phyloP scores from a whole-genome alignment of 2,888 invertebrate species.

The Aphodius granarius region DNA sequence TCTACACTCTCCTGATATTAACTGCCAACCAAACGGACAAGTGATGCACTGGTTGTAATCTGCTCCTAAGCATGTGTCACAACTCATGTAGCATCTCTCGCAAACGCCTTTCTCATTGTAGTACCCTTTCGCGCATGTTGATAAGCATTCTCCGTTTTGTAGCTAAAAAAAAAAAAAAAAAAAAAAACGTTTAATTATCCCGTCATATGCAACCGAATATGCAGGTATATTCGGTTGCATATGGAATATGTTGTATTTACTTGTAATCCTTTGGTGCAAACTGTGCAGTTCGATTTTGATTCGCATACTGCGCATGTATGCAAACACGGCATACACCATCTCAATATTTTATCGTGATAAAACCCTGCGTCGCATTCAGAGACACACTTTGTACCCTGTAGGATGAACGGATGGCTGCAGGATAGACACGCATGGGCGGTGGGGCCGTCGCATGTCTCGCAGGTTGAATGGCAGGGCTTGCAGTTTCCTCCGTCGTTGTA shows the following conservation, averaged over 20 bases:
- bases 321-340: constrained; percentile 72
- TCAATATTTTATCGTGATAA: constrained; percentile 70
- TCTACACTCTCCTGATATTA: constrained; percentile 82
- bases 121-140: constrained; percentile 79
- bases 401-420: constrained; percentile 71
- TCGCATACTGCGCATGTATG: constrained; percentile 79
- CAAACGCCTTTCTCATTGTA: constrained; percentile 85
- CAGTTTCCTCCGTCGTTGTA: constrained; percentile 74
- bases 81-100: constrained; percentile 81
- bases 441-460: constrained; percentile 79
- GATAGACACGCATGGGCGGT: constrained; percentile 73
- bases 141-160: constrained; percentile 81
- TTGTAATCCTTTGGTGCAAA: constrained; percentile 74
- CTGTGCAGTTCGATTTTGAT: constrained; percentile 78
- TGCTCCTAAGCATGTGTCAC: constrained; percentile 84
- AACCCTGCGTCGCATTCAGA: constrained; percentile 71
- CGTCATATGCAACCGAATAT: too few relatives aligned
- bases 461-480: constrained; percentile 74
- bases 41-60: constrained; percentile 82
- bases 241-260: too few relatives aligned
- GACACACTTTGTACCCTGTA: constrained; percentile 75
- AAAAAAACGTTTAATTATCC: too few relatives aligned
- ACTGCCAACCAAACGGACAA: constrained; percentile 78
- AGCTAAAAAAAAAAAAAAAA: constrained; percentile 51
- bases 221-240: too few relatives aligned